phyloP scores from a whole-genome alignment of 2,888 invertebrate genomes.

The Tricholauxania praeusta region DNA sequence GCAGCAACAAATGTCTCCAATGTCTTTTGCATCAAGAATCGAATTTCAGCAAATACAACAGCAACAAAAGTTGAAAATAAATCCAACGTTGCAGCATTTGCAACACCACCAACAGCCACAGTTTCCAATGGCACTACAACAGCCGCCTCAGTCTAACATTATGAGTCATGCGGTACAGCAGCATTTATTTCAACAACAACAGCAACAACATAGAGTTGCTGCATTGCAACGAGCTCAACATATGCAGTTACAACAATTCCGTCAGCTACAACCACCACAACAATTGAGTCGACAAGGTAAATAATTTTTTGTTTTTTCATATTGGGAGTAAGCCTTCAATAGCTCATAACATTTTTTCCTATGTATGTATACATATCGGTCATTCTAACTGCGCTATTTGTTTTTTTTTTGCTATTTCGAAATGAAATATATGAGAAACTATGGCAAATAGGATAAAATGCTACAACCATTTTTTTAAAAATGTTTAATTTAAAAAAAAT shows the following conservation, averaged over 20 bases:
- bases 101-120: conserved; percentile 44
- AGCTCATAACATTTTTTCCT: too few species aligned
- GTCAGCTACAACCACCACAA: conserved; percentile 47
- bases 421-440: too few species aligned
- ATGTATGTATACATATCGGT: too few species aligned
- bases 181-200: conserved; percentile 59
- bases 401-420: too few species aligned
- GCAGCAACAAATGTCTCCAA: conserved; percentile 48
- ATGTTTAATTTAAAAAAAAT: too few species aligned
- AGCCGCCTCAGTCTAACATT: conserved; percentile 56
- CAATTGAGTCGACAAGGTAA: conserved; percentile 23
- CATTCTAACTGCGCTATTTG: too few species aligned
- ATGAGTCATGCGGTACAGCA: conserved; percentile 58
- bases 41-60: conserved; percentile 62
- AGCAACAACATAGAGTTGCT: conserved; percentile 54
- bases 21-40: conserved; percentile 54
- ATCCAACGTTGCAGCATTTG: conserved; percentile 48
- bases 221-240: conserved; percentile 58
- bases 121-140: conserved; percentile 51
- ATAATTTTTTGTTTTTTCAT: neutral
- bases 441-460: too few species aligned
- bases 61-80: conserved; percentile 52
- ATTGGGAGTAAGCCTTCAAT: too few species aligned
- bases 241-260: conserved; percentile 55
- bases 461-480: too few species aligned